Evolutionary conservation across 2,113 vertebrate species (phyloP).

Genomic region (Okapia johnstoni): DNA sequence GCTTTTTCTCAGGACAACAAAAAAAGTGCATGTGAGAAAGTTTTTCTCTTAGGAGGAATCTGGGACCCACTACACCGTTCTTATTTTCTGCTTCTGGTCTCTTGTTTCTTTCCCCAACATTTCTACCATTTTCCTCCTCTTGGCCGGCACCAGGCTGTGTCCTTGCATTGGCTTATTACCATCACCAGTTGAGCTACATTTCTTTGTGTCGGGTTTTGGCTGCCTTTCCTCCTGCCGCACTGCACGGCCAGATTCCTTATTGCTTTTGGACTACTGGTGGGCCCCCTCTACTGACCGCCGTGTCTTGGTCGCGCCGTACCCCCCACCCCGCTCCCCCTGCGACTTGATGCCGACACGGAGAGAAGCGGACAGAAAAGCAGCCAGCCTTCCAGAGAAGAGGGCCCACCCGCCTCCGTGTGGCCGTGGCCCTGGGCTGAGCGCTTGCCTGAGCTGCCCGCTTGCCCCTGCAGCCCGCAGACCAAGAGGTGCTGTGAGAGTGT

Average conservation of each 20-base stretch:
- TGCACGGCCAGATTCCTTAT: background rate
- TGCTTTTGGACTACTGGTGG: background rate
- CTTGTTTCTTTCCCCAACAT: background rate
- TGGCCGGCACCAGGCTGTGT: background rate
- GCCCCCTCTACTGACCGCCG: background rate
- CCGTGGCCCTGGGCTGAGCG: background rate
- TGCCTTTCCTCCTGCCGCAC: background rate
- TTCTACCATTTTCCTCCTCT: background rate
- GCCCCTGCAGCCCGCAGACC: background rate
- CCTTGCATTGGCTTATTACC: background rate
- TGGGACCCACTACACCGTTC: background rate
- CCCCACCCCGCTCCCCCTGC: background rate
- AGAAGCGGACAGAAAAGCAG: background rate
- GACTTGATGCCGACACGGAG: background rate
- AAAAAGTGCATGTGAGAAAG: background rate
- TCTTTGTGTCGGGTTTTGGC: background rate
- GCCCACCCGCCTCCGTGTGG: background rate
- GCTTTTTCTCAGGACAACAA: background rate
- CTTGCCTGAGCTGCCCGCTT: background rate
- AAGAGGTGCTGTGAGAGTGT: background rate
- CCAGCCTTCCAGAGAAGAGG: background rate
- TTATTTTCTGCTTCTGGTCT: background rate
- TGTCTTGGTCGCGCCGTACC: background rate
- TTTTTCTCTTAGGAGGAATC: background rate
- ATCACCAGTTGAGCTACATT: background rate